Evolutionary conservation across 2,888 invertebrate species (phyloP).

Genomic region (Xestia rhomboidea): DNA sequence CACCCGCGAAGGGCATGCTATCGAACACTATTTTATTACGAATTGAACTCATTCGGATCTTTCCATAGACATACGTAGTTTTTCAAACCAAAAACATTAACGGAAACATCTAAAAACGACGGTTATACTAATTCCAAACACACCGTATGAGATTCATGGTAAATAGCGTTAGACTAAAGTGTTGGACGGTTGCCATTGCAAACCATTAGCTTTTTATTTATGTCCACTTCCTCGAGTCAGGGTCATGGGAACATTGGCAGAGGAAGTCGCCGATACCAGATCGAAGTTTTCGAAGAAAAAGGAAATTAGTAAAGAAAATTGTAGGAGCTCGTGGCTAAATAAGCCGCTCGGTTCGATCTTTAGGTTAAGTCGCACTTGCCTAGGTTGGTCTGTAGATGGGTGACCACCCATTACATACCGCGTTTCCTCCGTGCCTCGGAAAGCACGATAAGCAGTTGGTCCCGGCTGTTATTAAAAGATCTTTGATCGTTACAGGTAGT

Average conservation of each 20-base stretch:
- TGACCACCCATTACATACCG: too few relatives aligned
- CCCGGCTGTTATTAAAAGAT: too few relatives aligned
- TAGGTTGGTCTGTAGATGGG: too few relatives aligned
- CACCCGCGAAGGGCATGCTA: background rate
- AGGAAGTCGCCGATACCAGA: conserved; percentile 9
- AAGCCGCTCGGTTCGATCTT: too few relatives aligned
- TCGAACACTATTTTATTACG: background rate
- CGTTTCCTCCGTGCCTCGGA: too few relatives aligned
- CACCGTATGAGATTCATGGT: conserved; percentile 9
- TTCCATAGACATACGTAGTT: background rate
- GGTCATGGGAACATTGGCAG: conserved; percentile 33
- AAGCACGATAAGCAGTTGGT: too few relatives aligned
- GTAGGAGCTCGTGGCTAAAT: too few relatives aligned
- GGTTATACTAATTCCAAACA: conserved; percentile 2
- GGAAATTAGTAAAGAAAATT: too few relatives aligned
- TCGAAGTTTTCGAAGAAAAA: background rate
- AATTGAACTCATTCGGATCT: background rate
- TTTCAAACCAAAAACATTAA: conserved; percentile 5
- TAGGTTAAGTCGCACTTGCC: too few relatives aligned
- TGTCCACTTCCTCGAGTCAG: conserved; percentile 43
- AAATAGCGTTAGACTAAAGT: conserved; percentile 3
- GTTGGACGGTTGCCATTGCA: conserved; percentile 50
- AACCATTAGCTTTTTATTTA: conserved; percentile 55
- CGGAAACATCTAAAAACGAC: conserved; percentile 16
- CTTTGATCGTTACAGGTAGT: too few relatives aligned